Evolutionary conservation across 1,140 invertebrate species (phyloP).

Genomic region (Drosophila lacertosa): DNA sequence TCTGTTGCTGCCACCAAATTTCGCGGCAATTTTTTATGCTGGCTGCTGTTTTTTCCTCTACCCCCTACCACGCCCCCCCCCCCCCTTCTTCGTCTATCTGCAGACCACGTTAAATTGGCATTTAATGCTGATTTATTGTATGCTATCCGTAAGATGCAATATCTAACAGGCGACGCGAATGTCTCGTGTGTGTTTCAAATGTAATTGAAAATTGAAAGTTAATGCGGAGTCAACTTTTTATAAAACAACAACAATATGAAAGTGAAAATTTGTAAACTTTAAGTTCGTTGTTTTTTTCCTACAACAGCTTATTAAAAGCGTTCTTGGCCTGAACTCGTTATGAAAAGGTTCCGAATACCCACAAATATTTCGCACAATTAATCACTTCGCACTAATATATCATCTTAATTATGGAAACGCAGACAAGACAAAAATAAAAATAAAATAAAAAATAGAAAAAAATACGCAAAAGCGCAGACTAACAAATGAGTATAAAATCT

Average conservation of each 20-base stretch:
- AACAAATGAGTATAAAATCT: conserved; percentile 5
- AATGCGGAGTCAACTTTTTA: conserved; percentile 10
- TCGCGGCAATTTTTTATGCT: conserved; percentile 10
- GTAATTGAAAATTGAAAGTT: conserved; percentile 51
- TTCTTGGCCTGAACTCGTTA: conserved; percentile 54
- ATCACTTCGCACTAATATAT: conserved; percentile 56
- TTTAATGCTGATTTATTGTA: conserved; percentile 32
- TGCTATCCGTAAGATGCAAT: conserved; percentile 22
- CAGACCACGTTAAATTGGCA: conserved; percentile 13
- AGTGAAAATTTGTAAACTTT: conserved; percentile 27
- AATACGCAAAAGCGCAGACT: neutral
- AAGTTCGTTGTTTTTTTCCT: neutral
- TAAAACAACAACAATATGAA: conserved; percentile 32
- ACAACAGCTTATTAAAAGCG: conserved; percentile 23
- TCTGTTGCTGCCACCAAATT: conserved; percentile 20
- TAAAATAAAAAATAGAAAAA: neutral
- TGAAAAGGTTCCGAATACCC: conserved; percentile 39
- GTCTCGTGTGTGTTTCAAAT: conserved; percentile 18
- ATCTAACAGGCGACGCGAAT: conserved; percentile 11
- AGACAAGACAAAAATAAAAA: conserved; percentile 1
- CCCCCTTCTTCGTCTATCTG: too few species aligned
- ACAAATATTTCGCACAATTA: conserved; percentile 60
- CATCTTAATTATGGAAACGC: conserved; percentile 55
- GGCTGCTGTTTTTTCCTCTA: neutral
- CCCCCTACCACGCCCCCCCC: neutral